A percentile compares a stretch with the other conserved stretches of the same genome.
Evolutionary conservation across 2,888 invertebrate genomes (phyloP).

Genomic region (Acleris literana): DNA sequence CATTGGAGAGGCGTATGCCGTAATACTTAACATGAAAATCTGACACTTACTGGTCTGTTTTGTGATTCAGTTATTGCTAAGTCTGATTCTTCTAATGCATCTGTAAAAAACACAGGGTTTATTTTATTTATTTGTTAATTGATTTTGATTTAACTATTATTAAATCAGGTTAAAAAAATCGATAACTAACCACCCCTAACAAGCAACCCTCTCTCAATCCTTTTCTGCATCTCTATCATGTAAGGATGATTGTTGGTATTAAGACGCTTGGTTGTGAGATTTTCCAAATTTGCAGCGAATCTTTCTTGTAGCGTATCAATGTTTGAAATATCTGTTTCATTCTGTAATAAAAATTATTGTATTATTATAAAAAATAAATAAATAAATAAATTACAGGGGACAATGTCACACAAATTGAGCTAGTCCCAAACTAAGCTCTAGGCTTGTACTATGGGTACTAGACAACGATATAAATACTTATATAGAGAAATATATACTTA

Average conservation of each 20-base stretch:
- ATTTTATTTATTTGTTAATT: background rate
- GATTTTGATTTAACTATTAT: too few species aligned
- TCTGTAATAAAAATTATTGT: slow-evolving; percentile 45
- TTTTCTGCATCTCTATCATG: slow-evolving; percentile 60
- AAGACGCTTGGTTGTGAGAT: slow-evolving; percentile 51
- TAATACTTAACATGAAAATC: slow-evolving; percentile 47
- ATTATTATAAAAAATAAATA: too few species aligned
- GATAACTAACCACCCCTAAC: slow-evolving; percentile 56
- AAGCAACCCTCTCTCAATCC: slow-evolving; percentile 52
- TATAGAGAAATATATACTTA: too few species aligned
- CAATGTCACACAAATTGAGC: too few species aligned
- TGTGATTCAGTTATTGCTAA: slow-evolving; percentile 67
- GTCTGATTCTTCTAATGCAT: slow-evolving; percentile 65
- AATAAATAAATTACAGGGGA: too few species aligned
- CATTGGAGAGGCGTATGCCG: too few species aligned
- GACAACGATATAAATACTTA: too few species aligned
- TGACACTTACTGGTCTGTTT: slow-evolving; percentile 56
- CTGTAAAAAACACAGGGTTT: slow-evolving; percentile 48
- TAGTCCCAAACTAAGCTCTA: too few species aligned
- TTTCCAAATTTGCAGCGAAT: slow-evolving; percentile 54
- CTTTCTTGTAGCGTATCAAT: slow-evolving; percentile 58
- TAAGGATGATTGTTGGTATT: slow-evolving; percentile 63
- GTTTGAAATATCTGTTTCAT: slow-evolving; percentile 62
- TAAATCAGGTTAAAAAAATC: background rate
- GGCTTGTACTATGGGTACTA: too few species aligned